These are phyloP conservation scores for Dendrolimus pini DNA, from an alignment of 2,888 invertebrate genomes.

Conservation along the genomic window DNA sequence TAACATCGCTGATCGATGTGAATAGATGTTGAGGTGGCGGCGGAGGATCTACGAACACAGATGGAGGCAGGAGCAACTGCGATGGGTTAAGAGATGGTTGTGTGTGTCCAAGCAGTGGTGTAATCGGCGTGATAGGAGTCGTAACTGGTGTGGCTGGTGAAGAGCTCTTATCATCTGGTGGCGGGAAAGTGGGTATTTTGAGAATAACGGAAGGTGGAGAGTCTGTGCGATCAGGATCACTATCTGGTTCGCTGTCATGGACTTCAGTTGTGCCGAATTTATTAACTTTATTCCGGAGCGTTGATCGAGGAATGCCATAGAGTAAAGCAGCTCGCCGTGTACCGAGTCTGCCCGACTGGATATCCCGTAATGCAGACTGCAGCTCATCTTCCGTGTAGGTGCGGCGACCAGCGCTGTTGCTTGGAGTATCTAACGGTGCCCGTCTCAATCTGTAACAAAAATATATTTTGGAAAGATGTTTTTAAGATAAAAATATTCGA, in stretches of 20 bases:
- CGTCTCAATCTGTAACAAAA: slow-evolving; percentile 51
- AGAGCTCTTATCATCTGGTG: slow-evolving; percentile 64
- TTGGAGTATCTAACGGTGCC: slow-evolving; percentile 32
- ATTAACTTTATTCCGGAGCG: slow-evolving; percentile 96
- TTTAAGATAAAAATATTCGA: too few relatives aligned
- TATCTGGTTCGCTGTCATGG: slow-evolving; percentile 78
- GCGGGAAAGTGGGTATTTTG: slow-evolving; percentile 95
- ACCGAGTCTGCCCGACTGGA: slow-evolving; percentile 94
- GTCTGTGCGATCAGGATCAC: slow-evolving; percentile 55
- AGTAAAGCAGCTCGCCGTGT: slow-evolving; percentile 95
- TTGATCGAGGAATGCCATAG: slow-evolving; percentile 97
- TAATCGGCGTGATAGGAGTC: slow-evolving; percentile 61
- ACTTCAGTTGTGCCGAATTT: slow-evolving; percentile 82
- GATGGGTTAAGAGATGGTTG: slow-evolving; percentile 52
- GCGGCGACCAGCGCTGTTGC: slow-evolving; percentile 80
- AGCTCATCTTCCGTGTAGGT: slow-evolving; percentile 98
- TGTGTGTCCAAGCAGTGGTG: slow-evolving; percentile 61
- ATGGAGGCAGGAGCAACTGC: slow-evolving; percentile 58
- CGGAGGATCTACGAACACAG: slow-evolving; percentile 74
- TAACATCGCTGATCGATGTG: slow-evolving; percentile 88
- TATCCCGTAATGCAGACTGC: slow-evolving; percentile 94
- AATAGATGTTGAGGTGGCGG: slow-evolving; percentile 76
- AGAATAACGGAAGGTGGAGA: slow-evolving; percentile 87
- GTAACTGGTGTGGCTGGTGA: slow-evolving; percentile 64
- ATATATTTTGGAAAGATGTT: not conserved